phyloP scores from a whole-genome alignment of 1,140 invertebrate species.

The Uloborus diversus region DNA sequence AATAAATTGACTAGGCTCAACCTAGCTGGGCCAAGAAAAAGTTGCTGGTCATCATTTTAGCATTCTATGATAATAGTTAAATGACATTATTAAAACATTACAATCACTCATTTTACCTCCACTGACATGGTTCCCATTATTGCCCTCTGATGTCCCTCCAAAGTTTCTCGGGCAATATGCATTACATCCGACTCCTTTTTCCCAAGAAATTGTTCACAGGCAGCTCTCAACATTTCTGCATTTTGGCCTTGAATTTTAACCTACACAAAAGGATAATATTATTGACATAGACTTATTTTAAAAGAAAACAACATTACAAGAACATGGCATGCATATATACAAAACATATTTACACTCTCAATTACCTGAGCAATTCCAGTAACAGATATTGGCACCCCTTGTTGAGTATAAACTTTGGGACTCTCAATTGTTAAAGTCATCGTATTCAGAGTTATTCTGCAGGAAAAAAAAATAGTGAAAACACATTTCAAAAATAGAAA shows the following conservation, averaged over 20 bases:
- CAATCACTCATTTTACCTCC: conserved; percentile 78
- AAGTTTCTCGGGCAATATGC: conserved; percentile 91
- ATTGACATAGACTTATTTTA: neutral
- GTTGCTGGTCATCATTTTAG: too few relatives aligned
- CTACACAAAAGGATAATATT: conserved; percentile 66
- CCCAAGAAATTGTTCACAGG: conserved; percentile 96
- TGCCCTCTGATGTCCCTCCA: conserved; percentile 96
- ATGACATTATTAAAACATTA: neutral
- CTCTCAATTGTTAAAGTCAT: conserved; percentile 81
- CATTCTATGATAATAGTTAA: too few relatives aligned
- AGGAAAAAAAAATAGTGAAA: conserved; percentile 58
- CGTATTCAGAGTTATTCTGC: conserved; percentile 89
- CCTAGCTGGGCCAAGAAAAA: too few relatives aligned
- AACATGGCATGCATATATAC: neutral
- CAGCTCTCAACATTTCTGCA: conserved; percentile 94
- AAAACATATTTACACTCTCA: neutral
- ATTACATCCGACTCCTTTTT: conserved; percentile 90
- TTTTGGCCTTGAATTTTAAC: conserved; percentile 98
- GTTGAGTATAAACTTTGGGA: conserved; percentile 87
- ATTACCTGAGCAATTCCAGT: conserved; percentile 95
- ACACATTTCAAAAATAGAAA: conserved; percentile 11
- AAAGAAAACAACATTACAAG: neutral
- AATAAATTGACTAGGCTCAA: neutral
- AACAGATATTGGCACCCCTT: conserved; percentile 97
- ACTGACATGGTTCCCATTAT: conserved; percentile 99